Conservation (phyloP, 2,113 vertebrate genomes). For the Pelodiscus sinensis region DNA sequence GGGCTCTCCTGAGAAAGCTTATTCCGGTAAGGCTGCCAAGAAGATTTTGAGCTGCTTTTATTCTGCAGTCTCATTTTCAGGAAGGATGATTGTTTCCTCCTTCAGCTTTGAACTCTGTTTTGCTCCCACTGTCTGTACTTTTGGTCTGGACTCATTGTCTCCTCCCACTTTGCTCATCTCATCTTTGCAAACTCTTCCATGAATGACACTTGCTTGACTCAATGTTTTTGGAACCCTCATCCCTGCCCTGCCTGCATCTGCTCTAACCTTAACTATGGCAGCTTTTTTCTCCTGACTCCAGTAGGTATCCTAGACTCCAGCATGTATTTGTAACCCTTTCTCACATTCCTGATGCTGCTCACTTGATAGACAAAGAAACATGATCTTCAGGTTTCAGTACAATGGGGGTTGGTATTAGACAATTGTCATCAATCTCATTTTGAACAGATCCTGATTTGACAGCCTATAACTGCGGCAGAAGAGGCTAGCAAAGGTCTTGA, state of each 20-base stretch:
- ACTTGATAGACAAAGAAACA: neutral
- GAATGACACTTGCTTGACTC: neutral
- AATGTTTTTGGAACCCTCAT: neutral
- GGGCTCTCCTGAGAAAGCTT: neutral
- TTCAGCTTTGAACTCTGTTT: neutral
- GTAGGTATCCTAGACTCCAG: neutral
- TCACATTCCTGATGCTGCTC: neutral
- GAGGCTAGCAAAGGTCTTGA: neutral
- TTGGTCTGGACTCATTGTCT: neutral
- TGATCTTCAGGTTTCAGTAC: slow-evolving; percentile 32
- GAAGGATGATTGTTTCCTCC: neutral
- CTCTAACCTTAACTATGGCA: neutral
- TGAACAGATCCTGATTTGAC: neutral
- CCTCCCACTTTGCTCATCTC: neutral
- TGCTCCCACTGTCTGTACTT: neutral
- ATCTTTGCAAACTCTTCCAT: slow-evolving; percentile 18
- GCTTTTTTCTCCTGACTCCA: neutral
- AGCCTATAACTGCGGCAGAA: neutral
- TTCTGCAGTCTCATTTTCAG: neutral
- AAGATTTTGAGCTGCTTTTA: neutral
- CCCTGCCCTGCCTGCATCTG: neutral
- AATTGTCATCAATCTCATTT: rapidly evolving
- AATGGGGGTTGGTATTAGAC: neutral
- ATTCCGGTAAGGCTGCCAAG: neutral
- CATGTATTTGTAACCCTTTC: neutral